Evolutionary conservation across 2,797 vertebrate genomes (phyloP).

Genomic region (Pitangus sulphuratus): DNA sequence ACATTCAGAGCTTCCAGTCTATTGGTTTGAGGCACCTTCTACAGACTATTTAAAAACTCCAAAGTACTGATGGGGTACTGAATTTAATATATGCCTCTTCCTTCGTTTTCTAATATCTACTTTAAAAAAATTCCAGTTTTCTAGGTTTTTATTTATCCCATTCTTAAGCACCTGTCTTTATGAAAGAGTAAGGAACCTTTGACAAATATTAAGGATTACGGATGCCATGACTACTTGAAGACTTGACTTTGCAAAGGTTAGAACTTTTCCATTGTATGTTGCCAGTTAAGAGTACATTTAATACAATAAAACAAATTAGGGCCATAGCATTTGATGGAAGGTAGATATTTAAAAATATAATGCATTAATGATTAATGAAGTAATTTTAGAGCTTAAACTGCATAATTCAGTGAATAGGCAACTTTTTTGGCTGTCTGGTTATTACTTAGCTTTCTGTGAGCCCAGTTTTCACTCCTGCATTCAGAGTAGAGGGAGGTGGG

Average conservation of each 20-base stretch:
- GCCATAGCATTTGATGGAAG: neutral
- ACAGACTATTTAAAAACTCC: neutral
- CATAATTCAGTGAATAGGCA: slow-evolving; percentile 25
- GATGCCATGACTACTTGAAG: neutral
- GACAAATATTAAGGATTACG: neutral
- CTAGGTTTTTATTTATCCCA: neutral
- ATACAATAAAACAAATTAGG: neutral
- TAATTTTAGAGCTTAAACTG: slow-evolving; percentile 2
- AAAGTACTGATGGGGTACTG: neutral
- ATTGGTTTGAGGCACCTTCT: neutral
- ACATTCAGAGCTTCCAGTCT: neutral
- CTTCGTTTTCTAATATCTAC: neutral
- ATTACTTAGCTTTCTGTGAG: slow-evolving; percentile 2
- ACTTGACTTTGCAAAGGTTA: neutral
- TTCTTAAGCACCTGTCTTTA: neutral
- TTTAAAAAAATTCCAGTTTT: neutral
- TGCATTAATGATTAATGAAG: slow-evolving; percentile 5
- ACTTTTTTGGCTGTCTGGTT: slow-evolving; percentile 12
- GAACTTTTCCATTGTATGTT: neutral
- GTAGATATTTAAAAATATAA: neutral
- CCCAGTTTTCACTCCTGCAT: neutral
- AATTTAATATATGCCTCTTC: neutral
- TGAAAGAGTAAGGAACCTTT: neutral
- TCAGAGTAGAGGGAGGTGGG: neutral
- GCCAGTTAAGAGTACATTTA: neutral